phyloP scores from a whole-genome alignment of 2,113 vertebrate genomes.

The Triplophysa rosa region DNA sequence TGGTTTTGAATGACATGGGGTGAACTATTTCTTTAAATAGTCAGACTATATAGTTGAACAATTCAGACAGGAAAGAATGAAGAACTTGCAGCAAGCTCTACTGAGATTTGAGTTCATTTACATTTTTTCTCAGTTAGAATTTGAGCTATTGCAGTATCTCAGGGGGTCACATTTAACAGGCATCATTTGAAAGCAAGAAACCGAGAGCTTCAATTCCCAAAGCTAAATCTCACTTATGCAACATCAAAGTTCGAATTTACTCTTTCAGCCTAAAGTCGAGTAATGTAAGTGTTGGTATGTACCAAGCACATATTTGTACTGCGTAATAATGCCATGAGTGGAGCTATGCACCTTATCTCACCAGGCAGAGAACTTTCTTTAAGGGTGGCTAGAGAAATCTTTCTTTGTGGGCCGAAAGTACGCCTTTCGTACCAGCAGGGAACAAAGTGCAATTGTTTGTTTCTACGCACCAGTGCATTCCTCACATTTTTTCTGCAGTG shows the following conservation, averaged over 20 bases:
- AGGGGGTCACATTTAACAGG: too few species aligned
- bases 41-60: background rate
- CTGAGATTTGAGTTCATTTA: background rate
- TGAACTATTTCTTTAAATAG: too few species aligned
- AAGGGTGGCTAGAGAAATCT: constrained; percentile 36
- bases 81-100: background rate
- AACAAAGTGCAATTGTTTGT: constrained; percentile 86
- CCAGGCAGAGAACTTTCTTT: constrained; percentile 11
- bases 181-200: background rate
- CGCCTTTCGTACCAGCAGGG: constrained; percentile 59
- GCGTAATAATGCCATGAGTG: background rate
- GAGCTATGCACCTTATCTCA: background rate
- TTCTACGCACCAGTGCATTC: constrained; percentile 93
- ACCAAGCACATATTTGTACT: constrained; percentile 10
- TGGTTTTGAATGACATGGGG: too few species aligned
- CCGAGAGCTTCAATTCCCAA: background rate
- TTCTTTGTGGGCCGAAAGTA: constrained; percentile 52
- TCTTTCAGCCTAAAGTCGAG: background rate
- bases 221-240: background rate
- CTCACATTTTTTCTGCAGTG: constrained; percentile 86
- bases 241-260: background rate
- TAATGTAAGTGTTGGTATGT: background rate
- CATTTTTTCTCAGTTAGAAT: too few species aligned
- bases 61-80: background rate
- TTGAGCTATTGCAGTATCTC: too few species aligned